Evolutionary conservation across 2,113 vertebrate genomes (phyloP), one percentile per base, ranked within the genome.

Genomic region (Motacilla alba): DNA sequence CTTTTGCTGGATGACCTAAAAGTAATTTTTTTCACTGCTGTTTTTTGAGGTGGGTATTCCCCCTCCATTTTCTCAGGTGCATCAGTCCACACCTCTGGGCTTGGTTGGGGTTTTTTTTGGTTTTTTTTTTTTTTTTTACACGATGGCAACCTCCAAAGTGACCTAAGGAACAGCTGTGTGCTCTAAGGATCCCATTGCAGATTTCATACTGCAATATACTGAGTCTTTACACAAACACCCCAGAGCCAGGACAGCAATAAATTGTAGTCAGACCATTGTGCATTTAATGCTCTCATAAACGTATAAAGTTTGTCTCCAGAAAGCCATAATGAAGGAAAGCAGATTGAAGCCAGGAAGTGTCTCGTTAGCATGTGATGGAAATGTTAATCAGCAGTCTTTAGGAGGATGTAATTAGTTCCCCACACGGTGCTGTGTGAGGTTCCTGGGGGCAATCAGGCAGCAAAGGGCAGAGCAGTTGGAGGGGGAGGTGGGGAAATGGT

Each of bases 301-400:
- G 1, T 43, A 28, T 44, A 70, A 95, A 92, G 86, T 90, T 93
- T 93, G 89, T 93, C 93, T 96, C 93, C 80, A 92, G 92, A 94
- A 97, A 95, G 90, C 94, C 70, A 44, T 93, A 95, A 93, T 15
- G 86, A 90, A 90, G 76, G 73, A 83, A 94, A 90, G 68, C 94
- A 94, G 89, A 90, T 70, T 90, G 87, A 95, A 94, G 68, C 33
- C 91, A 96, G 91, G 93, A 93, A 86, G 86, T 44, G 63, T 83
- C 93, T 96, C 6, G n/a, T 96, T 93, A 94, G 64, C 86, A 60
- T 93, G 95, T 92, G 89, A 92, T 89, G 68, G 76, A 95, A 95
- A 94, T 93, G 86, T 72, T 94, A 96, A 96, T 94, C 86, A 93
- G 86, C 67, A 89, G 76, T 31, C 93, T 87, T 94, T 91, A 75